Base-by-base conservation (phyloP, 1,140 invertebrate species). In the Glossosoma conforme region DNA sequence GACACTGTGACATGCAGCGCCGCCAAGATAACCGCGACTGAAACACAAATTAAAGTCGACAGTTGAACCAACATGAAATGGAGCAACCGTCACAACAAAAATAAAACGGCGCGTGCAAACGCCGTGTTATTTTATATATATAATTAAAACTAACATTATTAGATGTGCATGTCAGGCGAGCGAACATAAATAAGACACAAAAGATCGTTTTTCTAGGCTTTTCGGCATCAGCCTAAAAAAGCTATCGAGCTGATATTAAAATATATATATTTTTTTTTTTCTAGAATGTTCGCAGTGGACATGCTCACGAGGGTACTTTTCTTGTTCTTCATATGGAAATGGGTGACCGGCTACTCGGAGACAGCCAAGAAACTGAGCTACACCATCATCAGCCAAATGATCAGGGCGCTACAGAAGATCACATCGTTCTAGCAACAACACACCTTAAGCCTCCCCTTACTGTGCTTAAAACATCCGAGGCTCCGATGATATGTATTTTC, bases 221-320 rank as follows among this genome's bases (percentile, higher is more conserved):
- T n/a, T n/a, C n/a, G n/a, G n/a, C n/a, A n/a, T n/a, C n/a, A n/a
- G n/a, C n/a, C n/a, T n/a, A n/a, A n/a, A n/a, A n/a, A n/a, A n/a
- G n/a, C n/a, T n/a, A n/a, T n/a, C n/a, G n/a, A n/a, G n/a, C 9
- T 48, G 2, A 41, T 41, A 41, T 41, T 3, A 14, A 28, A 13
- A 44, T 13, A 33, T 30, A 28, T 11, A 35, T 3, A 33, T 46
- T 6, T 2, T 45, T 41, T 25, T 19, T 46, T 17, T 58, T 54
- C 17, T 38, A 58, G 56, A 33, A 58, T 58, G 56, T 47, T 30
- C 18, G 11, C 47, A 4, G 18, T 54, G 14, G 51, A 58, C 38
- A 36, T 19, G 13, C 10, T 46, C 11, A 43, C 56, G 2, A 45
- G 51, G 17, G 21, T 36, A 17, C 10, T 58, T 13, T 1, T 54